These are phyloP conservation scores for Cynocephalus volans DNA, from an alignment of 2,113 vertebrate genomes.

Conservation along the genomic window DNA sequence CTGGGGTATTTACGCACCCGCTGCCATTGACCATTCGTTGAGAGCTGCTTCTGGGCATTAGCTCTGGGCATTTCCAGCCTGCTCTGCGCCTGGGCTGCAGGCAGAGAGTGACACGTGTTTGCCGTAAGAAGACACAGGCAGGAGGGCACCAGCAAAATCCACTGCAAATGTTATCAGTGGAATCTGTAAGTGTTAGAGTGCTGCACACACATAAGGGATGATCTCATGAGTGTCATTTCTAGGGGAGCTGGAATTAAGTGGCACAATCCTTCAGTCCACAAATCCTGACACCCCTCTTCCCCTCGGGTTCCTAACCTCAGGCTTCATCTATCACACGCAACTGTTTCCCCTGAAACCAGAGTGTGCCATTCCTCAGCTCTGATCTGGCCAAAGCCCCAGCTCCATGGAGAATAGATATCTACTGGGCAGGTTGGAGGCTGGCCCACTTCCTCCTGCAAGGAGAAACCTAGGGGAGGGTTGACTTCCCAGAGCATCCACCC, in stretches of 20 bases:
- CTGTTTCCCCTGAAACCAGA: background rate
- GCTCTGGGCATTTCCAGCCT: background rate
- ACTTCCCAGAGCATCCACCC: background rate
- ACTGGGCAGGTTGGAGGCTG: background rate
- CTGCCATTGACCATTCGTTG: background rate
- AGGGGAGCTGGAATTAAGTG: background rate
- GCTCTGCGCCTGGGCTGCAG: background rate
- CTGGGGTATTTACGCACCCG: background rate
- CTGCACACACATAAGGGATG: background rate
- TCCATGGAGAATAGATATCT: background rate
- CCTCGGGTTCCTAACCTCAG: background rate
- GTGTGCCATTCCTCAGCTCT: background rate
- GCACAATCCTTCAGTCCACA: background rate
- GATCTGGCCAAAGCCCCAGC: background rate
- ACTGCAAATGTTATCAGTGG: background rate
- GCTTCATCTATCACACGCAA: background rate
- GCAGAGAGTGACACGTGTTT: background rate
- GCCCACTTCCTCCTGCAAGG: background rate
- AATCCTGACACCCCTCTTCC: background rate
- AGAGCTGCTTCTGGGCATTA: background rate
- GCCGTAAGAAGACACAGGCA: background rate
- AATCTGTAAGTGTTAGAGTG: background rate
- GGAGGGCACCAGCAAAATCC: background rate
- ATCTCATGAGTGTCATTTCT: background rate
- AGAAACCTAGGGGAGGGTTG: background rate